Evolutionary conservation across 2,888 invertebrate genomes (phyloP).

Genomic region (Leptothorax acervorum): DNA sequence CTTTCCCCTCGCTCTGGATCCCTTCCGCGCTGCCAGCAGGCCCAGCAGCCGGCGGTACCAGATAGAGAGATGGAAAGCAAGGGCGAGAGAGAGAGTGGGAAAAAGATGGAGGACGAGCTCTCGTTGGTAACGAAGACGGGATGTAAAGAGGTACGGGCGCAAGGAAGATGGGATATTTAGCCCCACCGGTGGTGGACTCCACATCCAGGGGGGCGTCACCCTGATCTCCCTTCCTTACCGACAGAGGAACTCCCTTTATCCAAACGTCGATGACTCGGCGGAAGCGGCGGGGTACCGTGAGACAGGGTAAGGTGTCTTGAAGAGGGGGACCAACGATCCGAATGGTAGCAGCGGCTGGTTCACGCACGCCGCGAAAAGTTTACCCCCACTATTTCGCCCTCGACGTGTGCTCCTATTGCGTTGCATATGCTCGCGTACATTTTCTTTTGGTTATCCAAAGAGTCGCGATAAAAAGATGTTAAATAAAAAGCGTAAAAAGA

Average conservation of each 20-base stretch:
- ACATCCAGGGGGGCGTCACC: slow-evolving; percentile 47
- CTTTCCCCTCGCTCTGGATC: slow-evolving; percentile 69
- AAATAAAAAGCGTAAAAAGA: slow-evolving; percentile 4
- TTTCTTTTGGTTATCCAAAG: slow-evolving; percentile 40
- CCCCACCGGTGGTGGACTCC: slow-evolving; percentile 25
- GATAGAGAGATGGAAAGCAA: slow-evolving; percentile 36
- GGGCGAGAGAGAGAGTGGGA: background rate
- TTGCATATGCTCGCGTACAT: background rate
- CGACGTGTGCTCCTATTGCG: slow-evolving; percentile 21
- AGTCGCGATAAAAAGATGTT: background rate
- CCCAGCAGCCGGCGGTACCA: slow-evolving; percentile 47
- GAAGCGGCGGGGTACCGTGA: slow-evolving; percentile 5
- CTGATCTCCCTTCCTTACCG: slow-evolving; percentile 41
- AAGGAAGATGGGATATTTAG: slow-evolving; percentile 27
- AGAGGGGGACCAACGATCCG: slow-evolving; percentile 29
- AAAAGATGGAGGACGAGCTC: slow-evolving; percentile 14
- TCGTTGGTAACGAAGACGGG: slow-evolving; percentile 17
- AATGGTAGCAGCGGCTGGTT: slow-evolving; percentile 32
- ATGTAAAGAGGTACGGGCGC: background rate
- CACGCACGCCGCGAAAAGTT: slow-evolving; percentile 28
- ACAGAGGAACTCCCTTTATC: slow-evolving; percentile 51
- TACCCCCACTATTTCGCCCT: slow-evolving; percentile 27
- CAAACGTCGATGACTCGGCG: slow-evolving; percentile 37
- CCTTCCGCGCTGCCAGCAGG: slow-evolving; percentile 52
- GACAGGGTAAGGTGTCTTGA: slow-evolving; percentile 24